Evolutionary conservation across 2,113 vertebrate species (phyloP).

Genomic region (Sander vitreus): DNA sequence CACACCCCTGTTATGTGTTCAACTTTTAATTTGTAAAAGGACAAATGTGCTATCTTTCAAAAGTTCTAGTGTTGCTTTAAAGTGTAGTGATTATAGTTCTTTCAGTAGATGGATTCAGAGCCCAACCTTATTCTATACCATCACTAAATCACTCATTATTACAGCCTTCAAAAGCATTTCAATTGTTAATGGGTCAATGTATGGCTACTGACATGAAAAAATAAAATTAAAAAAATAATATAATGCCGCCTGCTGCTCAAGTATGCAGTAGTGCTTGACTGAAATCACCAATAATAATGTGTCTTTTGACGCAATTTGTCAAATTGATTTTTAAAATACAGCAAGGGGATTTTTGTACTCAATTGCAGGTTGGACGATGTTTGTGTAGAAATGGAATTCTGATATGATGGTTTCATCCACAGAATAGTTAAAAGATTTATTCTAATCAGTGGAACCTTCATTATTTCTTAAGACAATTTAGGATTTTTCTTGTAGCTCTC

Average conservation of each 20-base stretch:
- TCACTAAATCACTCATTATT: slow-evolving; percentile 22
- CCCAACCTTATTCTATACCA: slow-evolving; percentile 10
- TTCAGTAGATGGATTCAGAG: slow-evolving; percentile 14
- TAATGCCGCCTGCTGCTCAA: not conserved
- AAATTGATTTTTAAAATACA: slow-evolving; percentile 15
- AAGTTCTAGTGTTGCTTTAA: not conserved
- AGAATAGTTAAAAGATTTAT: too few species aligned
- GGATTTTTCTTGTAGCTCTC: too few species aligned
- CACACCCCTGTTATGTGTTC: not conserved
- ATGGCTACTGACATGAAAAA: slow-evolving; percentile 2
- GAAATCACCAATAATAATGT: slow-evolving; percentile 26
- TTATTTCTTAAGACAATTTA: too few species aligned
- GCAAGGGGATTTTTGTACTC: slow-evolving; percentile 13
- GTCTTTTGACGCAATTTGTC: slow-evolving; percentile 33
- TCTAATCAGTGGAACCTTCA: too few species aligned
- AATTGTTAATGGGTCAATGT: slow-evolving; percentile 17
- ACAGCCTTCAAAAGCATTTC: slow-evolving; percentile 21
- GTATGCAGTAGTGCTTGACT: not conserved
- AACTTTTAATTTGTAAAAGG: not conserved
- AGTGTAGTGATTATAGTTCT: slow-evolving; percentile 2
- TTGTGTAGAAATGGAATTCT: too few species aligned
- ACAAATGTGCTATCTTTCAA: not conserved
- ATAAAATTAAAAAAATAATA: not conserved
- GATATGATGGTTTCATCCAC: too few species aligned
- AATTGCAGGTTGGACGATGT: not conserved